Base-by-base conservation (phyloP, 2,113 vertebrate genomes). In the Shinisaurus crocodilurus region DNA sequence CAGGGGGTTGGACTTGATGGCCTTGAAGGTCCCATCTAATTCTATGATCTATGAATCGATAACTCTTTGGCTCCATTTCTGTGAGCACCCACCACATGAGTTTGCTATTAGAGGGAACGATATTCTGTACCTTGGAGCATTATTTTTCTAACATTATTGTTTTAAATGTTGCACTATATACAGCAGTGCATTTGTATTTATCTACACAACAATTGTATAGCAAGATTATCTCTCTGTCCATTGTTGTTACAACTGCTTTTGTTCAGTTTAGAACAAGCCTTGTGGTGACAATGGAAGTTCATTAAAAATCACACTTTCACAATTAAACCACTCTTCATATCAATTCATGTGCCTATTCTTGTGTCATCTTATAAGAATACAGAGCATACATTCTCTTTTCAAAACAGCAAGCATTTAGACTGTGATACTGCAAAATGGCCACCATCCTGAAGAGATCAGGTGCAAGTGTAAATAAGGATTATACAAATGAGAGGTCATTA, bases 401-500 rank as follows among this genome's bases (percentile, higher is more conserved):
- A 50, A 23, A 85, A 10, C 13, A 70, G 6, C 7, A 2, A 0
- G 3, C 12, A 84, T 40, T 75, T 79, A 3, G 75, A 93, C 81
- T 0, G 12, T 43, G 77, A 82, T 75, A 81, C 54, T 91, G 82
- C 50, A 91, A 93, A 65, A 84, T 4, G 16, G 65, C 87, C 69
- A 40, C 43, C 89, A 60, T 88, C 90, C 82, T 85, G 60, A 1
- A 77, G 89, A 72, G 94, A 94, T 94, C 95, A 97, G 94, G 96
- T 96, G 95, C 89, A 96, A 95, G 96, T 97, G 96, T 97, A 96
- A 97, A 97, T 97, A 96, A 96, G 95, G 96, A 96, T 97, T 95
- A 94, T 94, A 97, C 97, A 98, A 98, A 98, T 98, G 96, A 96
- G 96, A 95, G 93, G 97, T 97, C 95, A 82, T 98, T 98, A 98